Base-by-base conservation (phyloP, 1,140 invertebrate genomes). In the Drosophila athabasca region DNA sequence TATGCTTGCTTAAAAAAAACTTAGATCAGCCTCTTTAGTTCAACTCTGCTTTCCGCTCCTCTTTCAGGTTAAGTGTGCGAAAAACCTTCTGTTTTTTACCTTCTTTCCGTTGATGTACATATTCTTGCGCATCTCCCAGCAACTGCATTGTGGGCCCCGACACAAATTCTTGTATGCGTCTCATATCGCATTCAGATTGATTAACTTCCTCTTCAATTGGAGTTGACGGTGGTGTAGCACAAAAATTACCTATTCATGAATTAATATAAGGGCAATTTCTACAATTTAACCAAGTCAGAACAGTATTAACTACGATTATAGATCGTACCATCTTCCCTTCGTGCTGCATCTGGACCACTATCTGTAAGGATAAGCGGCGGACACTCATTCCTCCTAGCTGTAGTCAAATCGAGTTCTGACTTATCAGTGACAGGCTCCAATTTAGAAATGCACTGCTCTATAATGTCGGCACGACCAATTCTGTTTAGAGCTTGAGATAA, bases 401-500 rank as follows among this genome's bases (percentile, higher is more conserved):
- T 95, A 5, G 96, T 96, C 17, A 96, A 93, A 26, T 95, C 95
- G 91, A 94, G 94, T 87, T 97, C 96, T 51, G 95, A 94, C 78
- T 96, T 95, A 92, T 97, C 95, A 1, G 95, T 96, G 0, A 96
- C 95, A 29, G 95, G 91, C 87, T 96, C 95, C 3, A 97, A 93
- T 84, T 97, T 96, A 78, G 95, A 95, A 83, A 97, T 96, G 90
- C 96, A 97, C 80, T 79, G 79, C 17, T 80, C 61, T 1, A 90
- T 73, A 70, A 99, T 98, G 90, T 99, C 98, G 78, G 97, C 95
- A 62, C 98, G 94, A 41, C 95, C 95, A 57, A 99, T 98, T 82
- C 95, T 95, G 77, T 95, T 95, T 17, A 99, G 92, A 2, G 96
- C 97, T 82, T 96, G 95, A 90, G 98, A 97, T 76, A 99, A 92